A percentile compares a stretch with the other conserved stretches of the same genome.
Conservation (phyloP, 2,797 vertebrate species). For the Manis javanica region DNA sequence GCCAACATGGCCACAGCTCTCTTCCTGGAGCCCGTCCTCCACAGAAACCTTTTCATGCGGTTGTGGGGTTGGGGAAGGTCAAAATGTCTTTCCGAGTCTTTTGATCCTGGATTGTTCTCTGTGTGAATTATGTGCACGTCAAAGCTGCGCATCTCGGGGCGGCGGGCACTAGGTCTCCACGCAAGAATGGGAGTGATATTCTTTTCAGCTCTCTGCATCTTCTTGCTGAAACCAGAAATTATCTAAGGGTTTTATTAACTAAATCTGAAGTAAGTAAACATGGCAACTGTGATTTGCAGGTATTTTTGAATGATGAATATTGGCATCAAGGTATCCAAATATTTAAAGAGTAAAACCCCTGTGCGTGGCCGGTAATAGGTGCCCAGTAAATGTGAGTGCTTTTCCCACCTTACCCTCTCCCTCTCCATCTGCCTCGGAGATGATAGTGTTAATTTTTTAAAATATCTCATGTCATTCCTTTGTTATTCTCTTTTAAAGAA, state of each 20-base stretch:
- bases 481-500: slow-evolving; percentile 85
- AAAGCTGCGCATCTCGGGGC: no score
- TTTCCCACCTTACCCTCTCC: background rate
- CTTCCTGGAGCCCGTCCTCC: no score
- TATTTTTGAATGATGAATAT: background rate
- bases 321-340: background rate
- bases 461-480: background rate
- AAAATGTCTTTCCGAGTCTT: no score
- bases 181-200: background rate
- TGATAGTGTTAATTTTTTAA: background rate
- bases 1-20: no score
- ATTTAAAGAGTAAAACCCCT: background rate
- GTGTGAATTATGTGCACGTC: no score
- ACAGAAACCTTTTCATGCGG: no score
- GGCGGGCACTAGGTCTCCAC: no score
- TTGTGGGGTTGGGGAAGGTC: no score
- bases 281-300: background rate
- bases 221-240: background rate
- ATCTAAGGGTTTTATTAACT: background rate
- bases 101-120: no score
- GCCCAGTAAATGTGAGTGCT: background rate
- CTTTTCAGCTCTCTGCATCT: background rate
- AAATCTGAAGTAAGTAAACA: slow-evolving; percentile 2
- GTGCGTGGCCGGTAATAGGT: background rate
- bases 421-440: background rate